phyloP scores from a whole-genome alignment of 2,113 vertebrate genomes.

The Pollimyrus isidori region DNA sequence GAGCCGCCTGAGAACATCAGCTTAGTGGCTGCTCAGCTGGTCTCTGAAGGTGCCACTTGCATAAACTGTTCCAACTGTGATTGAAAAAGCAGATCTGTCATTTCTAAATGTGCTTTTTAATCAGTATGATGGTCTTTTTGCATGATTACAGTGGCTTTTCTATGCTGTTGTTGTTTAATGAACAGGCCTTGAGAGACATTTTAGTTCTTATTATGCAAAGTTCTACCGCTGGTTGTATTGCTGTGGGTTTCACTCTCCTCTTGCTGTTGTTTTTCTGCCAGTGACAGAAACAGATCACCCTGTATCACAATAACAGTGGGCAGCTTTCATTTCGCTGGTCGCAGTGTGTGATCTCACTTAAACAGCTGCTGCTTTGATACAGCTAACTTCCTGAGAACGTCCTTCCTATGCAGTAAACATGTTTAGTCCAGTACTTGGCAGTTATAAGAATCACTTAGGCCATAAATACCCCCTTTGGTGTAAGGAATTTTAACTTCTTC shows the following conservation, averaged over 20 bases:
- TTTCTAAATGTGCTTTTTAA: not conserved
- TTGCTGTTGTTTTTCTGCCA: not conserved
- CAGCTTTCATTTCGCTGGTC: not conserved
- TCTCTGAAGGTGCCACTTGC: not conserved
- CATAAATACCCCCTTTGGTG: not conserved
- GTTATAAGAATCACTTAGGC: not conserved
- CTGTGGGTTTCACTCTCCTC: not conserved
- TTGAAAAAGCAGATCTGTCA: not conserved
- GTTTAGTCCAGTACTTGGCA: not conserved
- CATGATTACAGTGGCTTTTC: not conserved
- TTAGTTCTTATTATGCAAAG: not conserved
- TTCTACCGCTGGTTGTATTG: not conserved
- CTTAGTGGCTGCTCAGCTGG: not conserved
- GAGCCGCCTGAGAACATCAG: not conserved
- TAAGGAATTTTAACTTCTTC: conserved; percentile 70
- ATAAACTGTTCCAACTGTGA: not conserved
- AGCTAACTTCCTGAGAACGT: conserved; percentile 6
- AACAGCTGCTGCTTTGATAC: conserved; percentile 19
- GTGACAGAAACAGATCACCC: not conserved
- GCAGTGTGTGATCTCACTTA: not conserved
- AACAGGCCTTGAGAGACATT: not conserved
- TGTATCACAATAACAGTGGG: conserved; percentile 8
- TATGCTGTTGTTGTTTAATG: not conserved
- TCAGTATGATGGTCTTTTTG: not conserved
- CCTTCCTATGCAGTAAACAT: conserved; percentile 20